Evolutionary conservation across 2,113 vertebrate species (phyloP).

Genomic region (Neodon shergylaensis): DNA sequence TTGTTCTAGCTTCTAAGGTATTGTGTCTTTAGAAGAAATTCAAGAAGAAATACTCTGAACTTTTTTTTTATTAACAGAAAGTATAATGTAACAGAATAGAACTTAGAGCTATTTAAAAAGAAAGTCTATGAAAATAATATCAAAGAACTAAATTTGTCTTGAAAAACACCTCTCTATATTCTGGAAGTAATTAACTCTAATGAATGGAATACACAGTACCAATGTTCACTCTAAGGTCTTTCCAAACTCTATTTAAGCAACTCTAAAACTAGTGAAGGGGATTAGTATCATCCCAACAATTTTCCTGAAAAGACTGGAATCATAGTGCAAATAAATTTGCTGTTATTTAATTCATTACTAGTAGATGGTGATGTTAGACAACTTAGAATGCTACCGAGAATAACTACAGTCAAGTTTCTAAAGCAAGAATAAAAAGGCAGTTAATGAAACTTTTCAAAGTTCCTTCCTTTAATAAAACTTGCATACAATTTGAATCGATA

Average conservation of each 20-base stretch:
- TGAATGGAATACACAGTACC: neutral
- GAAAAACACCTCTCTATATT: neutral
- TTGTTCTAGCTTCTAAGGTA: neutral
- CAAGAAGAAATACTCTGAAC: neutral
- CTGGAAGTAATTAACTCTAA: constrained; percentile 7
- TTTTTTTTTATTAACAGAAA: neutral
- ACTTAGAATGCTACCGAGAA: neutral
- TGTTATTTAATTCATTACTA: neutral
- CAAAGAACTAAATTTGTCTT: neutral
- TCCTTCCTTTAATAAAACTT: neutral
- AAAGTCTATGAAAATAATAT: neutral
- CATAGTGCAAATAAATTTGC: neutral
- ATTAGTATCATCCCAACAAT: neutral
- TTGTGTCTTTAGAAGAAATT: neutral
- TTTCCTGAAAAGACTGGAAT: neutral
- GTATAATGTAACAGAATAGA: neutral
- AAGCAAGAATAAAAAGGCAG: neutral
- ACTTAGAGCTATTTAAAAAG: neutral
- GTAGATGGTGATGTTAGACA: neutral
- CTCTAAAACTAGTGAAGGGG: neutral
- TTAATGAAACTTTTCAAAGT: neutral
- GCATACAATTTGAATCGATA: neutral
- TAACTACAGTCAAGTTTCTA: neutral
- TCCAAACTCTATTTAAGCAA: neutral
- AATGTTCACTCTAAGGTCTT: neutral